Conservation (phyloP, 1,140 invertebrate genomes). For the Bombus cullumanus region DNA sequence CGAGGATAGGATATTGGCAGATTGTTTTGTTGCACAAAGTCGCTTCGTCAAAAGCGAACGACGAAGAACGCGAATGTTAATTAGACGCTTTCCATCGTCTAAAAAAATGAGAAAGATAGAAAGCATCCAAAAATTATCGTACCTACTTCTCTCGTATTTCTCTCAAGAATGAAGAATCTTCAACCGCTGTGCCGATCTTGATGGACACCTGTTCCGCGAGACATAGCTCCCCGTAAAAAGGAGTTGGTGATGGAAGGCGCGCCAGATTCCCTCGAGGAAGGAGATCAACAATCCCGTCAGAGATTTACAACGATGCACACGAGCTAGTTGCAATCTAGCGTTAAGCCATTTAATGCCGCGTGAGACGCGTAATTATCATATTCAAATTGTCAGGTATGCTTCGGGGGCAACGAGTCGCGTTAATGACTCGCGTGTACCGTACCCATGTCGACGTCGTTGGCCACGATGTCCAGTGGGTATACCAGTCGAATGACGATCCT, state of each 20-base stretch:
- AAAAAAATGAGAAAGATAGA: not conserved
- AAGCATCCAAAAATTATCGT: not conserved
- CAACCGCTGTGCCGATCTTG: not conserved
- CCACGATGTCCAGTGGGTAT: too few relatives aligned
- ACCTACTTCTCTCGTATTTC: not conserved
- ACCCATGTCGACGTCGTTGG: too few relatives aligned
- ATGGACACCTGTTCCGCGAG: not conserved
- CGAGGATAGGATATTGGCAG: too few relatives aligned
- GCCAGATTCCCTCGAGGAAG: not conserved
- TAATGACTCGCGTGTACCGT: not conserved
- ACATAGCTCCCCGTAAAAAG: not conserved
- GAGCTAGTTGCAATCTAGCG: not conserved
- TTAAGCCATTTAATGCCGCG: not conserved
- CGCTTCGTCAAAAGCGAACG: not conserved
- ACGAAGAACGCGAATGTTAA: too few relatives aligned
- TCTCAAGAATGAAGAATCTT: not conserved
- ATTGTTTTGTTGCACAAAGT: not conserved
- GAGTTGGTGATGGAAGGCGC: not conserved
- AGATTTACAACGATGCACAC: conserved; percentile 5
- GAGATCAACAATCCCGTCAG: not conserved
- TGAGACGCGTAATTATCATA: conserved; percentile 19
- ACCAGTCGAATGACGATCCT: too few relatives aligned
- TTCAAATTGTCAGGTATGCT: not conserved
- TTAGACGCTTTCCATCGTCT: not conserved
- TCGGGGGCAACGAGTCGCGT: not conserved